These are phyloP conservation scores for Gnathonemus echidnorhynchus DNA, from an alignment of 2,113 vertebrate genomes.

Conservation along the genomic window DNA sequence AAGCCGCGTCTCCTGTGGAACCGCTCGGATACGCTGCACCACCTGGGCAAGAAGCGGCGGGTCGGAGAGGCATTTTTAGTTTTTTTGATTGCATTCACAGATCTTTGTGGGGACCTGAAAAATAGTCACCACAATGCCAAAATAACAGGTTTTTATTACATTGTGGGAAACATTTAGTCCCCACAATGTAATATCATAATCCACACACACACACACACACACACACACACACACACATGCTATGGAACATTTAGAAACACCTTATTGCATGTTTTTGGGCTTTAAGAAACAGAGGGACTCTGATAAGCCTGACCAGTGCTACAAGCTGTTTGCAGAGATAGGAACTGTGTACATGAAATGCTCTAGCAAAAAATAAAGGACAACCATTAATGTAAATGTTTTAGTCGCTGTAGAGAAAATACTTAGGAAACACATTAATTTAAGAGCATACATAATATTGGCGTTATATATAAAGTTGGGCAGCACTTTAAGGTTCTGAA, in stretches of 20 bases:
- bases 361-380: neutral
- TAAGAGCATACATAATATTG: neutral
- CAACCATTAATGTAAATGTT: neutral
- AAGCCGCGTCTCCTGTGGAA: slow-evolving; percentile 73
- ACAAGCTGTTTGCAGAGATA: neutral
- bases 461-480: neutral
- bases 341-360: neutral
- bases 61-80: neutral
- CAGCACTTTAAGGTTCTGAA: neutral
- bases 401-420: neutral
- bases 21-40: slow-evolving; percentile 76
- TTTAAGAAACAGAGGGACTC: neutral
- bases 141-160: no score
- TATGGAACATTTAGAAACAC: neutral
- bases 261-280: neutral
- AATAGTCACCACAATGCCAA: no score
- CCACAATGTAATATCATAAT: no score
- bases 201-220: neutral
- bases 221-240: neutral
- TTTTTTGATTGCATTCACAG: no score
- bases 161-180: no score
- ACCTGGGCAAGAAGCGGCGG: slow-evolving; percentile 59
- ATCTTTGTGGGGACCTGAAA: no score
- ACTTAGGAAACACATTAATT: neutral
- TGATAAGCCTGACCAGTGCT: neutral